Evolutionary conservation across 2,113 vertebrate genomes (phyloP).

Genomic region (Epinephelus moara): DNA sequence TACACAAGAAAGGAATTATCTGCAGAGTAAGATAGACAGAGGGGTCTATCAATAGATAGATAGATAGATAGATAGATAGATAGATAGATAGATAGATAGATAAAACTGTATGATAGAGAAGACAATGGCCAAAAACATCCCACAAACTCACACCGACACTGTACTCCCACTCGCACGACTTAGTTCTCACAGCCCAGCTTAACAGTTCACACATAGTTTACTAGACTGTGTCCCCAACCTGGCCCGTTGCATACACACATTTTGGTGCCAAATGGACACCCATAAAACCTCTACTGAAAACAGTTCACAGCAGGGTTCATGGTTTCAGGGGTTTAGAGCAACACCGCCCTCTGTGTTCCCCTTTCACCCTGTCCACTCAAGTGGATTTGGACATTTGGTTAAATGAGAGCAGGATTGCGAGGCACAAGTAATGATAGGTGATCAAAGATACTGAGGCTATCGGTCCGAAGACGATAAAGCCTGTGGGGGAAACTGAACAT

Average conservation of each 20-base stretch:
- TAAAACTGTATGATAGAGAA: not conserved
- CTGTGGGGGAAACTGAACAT: no score
- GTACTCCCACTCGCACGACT: constrained; percentile 25
- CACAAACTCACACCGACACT: constrained; percentile 22
- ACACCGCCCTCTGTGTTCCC: constrained; percentile 39
- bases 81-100: no score
- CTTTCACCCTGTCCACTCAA: constrained; percentile 26
- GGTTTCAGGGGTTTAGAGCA: constrained; percentile 7
- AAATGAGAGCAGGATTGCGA: not conserved
- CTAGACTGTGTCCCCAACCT: constrained; percentile 36
- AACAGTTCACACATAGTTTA: constrained; percentile 63
- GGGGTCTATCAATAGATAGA: not conserved
- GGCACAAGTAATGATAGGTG: not conserved
- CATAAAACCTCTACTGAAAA: constrained; percentile 49
- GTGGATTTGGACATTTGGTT: constrained; percentile 1
- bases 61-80: no score
- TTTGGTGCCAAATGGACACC: constrained; percentile 51
- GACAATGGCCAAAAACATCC: constrained; percentile 3
- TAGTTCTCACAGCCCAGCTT: constrained; percentile 41
- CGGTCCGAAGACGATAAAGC: no score
- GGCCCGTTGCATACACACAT: constrained; percentile 36
- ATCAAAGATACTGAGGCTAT: not conserved
- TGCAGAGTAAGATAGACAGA: not conserved
- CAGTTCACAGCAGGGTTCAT: constrained; percentile 26
- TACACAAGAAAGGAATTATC: not conserved